A percentile compares a stretch with the other conserved stretches of the same genome.
Evolutionary conservation across 2,888 invertebrate genomes (phyloP).

Genomic region (Ommatoiulus sabulosus): DNA sequence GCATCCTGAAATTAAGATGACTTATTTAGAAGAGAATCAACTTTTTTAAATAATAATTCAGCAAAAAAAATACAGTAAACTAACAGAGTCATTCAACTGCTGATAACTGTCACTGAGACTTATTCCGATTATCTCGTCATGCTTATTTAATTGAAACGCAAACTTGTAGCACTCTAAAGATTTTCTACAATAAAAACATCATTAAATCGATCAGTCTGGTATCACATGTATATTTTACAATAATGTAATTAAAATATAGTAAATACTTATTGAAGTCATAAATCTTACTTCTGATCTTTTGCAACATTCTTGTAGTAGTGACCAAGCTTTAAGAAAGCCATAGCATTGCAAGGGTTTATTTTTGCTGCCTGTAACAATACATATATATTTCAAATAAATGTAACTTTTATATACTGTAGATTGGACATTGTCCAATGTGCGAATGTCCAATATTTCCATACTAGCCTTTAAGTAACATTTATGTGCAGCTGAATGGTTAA

Average conservation of each 20-base stretch:
- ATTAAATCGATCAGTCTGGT: too few relatives aligned
- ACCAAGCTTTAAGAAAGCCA: background rate
- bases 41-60: background rate
- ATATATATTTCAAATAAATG: background rate
- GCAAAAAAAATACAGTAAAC: background rate
- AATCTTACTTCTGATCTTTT: background rate
- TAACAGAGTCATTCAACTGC: background rate
- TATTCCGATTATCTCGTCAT: background rate
- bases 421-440: too few relatives aligned
- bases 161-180: background rate
- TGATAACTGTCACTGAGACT: background rate
- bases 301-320: background rate
- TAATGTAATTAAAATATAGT: too few relatives aligned
- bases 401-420: background rate
- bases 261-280: too few relatives aligned
- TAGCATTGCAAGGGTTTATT: background rate
- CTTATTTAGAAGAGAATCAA: background rate
- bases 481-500: background rate
- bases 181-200: background rate
- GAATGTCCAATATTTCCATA: background rate
- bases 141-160: background rate
- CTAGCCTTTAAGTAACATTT: background rate
- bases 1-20: background rate
- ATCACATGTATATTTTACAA: too few relatives aligned
- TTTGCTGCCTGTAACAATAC: background rate